Evolutionary conservation across 1,140 invertebrate species (phyloP).

Genomic region (Psix sp.): DNA sequence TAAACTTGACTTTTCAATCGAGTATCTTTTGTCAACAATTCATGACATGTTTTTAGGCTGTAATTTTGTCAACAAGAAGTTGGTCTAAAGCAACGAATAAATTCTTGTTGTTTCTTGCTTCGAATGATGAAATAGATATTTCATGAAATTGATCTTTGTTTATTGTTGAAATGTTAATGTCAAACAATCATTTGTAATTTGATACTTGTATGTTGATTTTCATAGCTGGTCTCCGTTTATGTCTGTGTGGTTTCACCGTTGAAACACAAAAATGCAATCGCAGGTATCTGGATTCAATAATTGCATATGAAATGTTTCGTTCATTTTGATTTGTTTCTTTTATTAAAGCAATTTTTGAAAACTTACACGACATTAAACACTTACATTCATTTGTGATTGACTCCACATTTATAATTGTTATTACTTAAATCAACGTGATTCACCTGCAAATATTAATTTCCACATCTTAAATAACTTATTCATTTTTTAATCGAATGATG

Average conservation of each 20-base stretch:
- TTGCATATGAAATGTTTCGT: constrained; percentile 23
- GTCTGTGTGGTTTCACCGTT: constrained; percentile 57
- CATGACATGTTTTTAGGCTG: constrained; percentile 3
- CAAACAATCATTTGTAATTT: neutral
- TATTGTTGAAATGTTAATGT: neutral
- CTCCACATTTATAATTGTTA: no score
- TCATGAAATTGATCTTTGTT: neutral
- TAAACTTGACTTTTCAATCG: neutral
- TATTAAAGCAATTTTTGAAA: constrained; percentile 13
- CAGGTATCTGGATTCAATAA: constrained; percentile 64
- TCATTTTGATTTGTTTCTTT: constrained; percentile 13
- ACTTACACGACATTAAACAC: no score
- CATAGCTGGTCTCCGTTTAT: constrained; percentile 62
- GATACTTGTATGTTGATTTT: constrained; percentile 54
- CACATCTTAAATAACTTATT: no score
- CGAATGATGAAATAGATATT: neutral
- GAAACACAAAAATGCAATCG: constrained; percentile 65
- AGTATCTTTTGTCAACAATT: neutral
- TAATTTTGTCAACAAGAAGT: constrained; percentile 10
- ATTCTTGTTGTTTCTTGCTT: neutral
- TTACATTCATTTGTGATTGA: no score
- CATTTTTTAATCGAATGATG: no score
- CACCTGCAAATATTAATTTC: no score
- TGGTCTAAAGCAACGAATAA: no score
- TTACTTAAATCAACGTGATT: no score